These are phyloP conservation scores for Chymomyza caudatula DNA, from an alignment of 2,888 invertebrate species.

Conservation along the genomic window DNA sequence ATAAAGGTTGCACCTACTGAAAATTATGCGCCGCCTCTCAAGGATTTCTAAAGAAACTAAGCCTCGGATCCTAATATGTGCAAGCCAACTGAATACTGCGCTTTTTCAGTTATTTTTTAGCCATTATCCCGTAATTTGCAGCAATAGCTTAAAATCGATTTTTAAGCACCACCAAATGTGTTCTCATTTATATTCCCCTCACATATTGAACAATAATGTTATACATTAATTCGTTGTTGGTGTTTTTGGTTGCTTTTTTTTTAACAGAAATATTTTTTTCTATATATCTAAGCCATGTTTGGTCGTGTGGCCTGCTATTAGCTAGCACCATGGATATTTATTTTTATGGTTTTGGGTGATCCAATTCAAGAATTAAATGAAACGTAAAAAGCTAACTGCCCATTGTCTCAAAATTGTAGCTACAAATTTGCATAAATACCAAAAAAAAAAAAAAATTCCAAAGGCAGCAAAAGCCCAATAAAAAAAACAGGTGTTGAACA, in stretches of 20 bases:
- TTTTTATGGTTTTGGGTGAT: slow-evolving; percentile 64
- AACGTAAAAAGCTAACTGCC: slow-evolving; percentile 49
- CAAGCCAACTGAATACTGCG: neutral
- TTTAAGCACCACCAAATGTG: slow-evolving; percentile 48
- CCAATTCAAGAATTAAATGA: slow-evolving; percentile 56
- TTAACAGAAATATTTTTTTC: slow-evolving; percentile 32
- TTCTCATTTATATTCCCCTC: slow-evolving; percentile 49
- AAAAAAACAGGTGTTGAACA: slow-evolving; percentile 64
- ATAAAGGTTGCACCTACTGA: too few relatives aligned
- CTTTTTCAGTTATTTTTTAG: neutral
- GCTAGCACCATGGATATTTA: slow-evolving; percentile 40
- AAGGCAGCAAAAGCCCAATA: slow-evolving; percentile 19
- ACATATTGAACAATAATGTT: slow-evolving; percentile 58
- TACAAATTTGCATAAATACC: slow-evolving; percentile 51
- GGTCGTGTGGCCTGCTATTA: slow-evolving; percentile 22
- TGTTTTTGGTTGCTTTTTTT: slow-evolving; percentile 24
- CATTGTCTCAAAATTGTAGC: neutral
- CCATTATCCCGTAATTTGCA: slow-evolving; percentile 5
- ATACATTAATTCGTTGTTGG: slow-evolving; percentile 49
- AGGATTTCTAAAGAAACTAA: too few relatives aligned
- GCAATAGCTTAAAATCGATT: slow-evolving; percentile 49
- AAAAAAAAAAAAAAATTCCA: slow-evolving; percentile 1
- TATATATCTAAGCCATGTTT: slow-evolving; percentile 6
- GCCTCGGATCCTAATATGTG: too few relatives aligned
- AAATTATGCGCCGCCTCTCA: too few relatives aligned